Evolutionary conservation across 30 jellyfish, hydroid and myxozoan species (phyloP).

Genomic region (Morbakka virulenta): DNA sequence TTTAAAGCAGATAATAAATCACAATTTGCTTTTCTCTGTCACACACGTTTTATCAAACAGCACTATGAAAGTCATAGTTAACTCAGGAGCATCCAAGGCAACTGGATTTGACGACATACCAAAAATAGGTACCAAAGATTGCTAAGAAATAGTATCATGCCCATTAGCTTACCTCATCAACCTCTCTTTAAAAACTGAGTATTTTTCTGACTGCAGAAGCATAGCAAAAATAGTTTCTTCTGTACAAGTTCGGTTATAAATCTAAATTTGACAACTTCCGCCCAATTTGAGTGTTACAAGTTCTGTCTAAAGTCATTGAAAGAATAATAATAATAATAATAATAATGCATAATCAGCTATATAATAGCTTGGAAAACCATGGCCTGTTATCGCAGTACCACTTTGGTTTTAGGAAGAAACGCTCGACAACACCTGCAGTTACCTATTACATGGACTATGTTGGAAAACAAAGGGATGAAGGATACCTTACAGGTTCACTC

Average conservation of each 20-base stretch:
- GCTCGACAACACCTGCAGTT: too few species aligned
- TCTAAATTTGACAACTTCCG: slow-evolving; percentile 25
- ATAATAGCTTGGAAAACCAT: slow-evolving; percentile 14
- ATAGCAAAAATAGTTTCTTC: slow-evolving; percentile 29
- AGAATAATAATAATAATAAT: too few species aligned
- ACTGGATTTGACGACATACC: slow-evolving; percentile 15
- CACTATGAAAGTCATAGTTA: slow-evolving; percentile 10
- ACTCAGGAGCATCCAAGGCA: too few species aligned
- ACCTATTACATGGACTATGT: slow-evolving; percentile 9
- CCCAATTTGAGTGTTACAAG: slow-evolving; percentile 18
- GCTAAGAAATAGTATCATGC: slow-evolving; percentile 10
- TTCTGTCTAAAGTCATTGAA: slow-evolving; percentile 1
- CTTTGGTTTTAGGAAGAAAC: slow-evolving; percentile 19
- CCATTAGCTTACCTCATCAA: too few species aligned
- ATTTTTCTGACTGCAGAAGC: slow-evolving; percentile 12
- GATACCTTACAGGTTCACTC: neutral
- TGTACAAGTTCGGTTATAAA: slow-evolving; percentile 1
- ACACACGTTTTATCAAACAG: neutral
- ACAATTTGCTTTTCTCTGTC: too few species aligned
- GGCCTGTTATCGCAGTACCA: slow-evolving; percentile 13
- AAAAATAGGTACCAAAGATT: neutral
- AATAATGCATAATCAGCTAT: slow-evolving; percentile 20
- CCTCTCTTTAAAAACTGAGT: too few species aligned
- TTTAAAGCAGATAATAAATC: slow-evolving; percentile 17
- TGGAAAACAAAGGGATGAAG: neutral